Evolutionary conservation across 2,888 invertebrate genomes (phyloP).

Genomic region (Lamellibrachia columna): DNA sequence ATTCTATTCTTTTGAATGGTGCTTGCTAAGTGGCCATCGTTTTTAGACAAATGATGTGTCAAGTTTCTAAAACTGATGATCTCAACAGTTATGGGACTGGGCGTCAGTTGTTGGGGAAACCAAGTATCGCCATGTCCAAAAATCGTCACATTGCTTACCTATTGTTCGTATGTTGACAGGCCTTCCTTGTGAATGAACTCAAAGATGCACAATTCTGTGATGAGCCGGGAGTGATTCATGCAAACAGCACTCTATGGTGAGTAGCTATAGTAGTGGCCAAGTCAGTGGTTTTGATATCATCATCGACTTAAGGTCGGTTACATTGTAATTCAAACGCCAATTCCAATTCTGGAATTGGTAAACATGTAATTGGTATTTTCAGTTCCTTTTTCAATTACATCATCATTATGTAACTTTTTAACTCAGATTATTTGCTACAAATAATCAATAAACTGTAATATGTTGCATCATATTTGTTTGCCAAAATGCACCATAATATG

Average conservation of each 20-base stretch:
- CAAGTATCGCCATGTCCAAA: neutral
- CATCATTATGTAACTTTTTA: no score
- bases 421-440: no score
- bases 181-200: constrained; percentile 39
- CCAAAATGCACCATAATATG: no score
- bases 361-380: no score
- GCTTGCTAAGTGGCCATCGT: neutral
- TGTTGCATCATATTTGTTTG: no score
- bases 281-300: neutral
- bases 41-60: neutral
- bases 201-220: constrained; percentile 34
- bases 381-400: no score
- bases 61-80: neutral
- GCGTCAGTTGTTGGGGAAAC: no score
- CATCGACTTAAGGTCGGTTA: neutral
- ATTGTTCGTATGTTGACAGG: constrained; percentile 31
- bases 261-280: neutral
- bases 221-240: neutral
- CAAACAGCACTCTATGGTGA: neutral
- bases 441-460: no score
- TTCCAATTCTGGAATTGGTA: no score
- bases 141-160: neutral
- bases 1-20: neutral
- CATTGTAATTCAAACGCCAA: no score
- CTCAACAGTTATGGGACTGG: no score